Base-by-base conservation (phyloP, 2,113 vertebrate species). In the Narcine bancroftii region DNA sequence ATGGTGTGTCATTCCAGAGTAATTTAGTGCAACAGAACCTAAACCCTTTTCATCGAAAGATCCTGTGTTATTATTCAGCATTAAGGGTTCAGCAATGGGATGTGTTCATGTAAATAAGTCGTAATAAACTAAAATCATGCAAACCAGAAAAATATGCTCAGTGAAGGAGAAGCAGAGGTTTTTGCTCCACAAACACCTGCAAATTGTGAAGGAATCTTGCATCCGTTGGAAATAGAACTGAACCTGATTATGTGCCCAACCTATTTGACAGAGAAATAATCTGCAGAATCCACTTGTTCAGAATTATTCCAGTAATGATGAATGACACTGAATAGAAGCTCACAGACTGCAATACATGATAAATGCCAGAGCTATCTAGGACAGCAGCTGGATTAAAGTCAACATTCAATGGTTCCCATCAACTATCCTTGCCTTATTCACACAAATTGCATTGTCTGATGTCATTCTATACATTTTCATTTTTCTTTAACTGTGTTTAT, bases 371-470 rank as follows among this genome's bases (percentile, higher is more conserved):
- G 29, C 7, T 81, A 36, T 60, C 33, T 6, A 85, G 53, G 10
- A 7, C 60, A 60, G 53, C 81, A 85, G 77, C 47, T 83, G 50
- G 77, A 83, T 53, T 83, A 50, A 83, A 83, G n/a, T 85, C 50
- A 17, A 19, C 36, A 60, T 60, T 56, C 33, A 56, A 56, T 26
- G 77, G 33, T 26, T 36, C 50, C 50, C 17, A 33, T n/a, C 81
- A 85, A 85, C 47, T 17, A 85, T n/a, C n/a, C 50, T n/a, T 56
- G 50, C 50, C n/a, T 85, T 26, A 19, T n/a, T 26, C 29, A 4
- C 81, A 85, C 50, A 56, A 3, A 9, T 53, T 60, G 53, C 10
- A n/a, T 36, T 36, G 5, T 21, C n/a, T 60, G 33, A 21, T 85
- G 33, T 60, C 56, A 60, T 85, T 60, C 33, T 60, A n/a, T 21